phyloP scores from a whole-genome alignment of 2,888 invertebrate genomes.

The Sinelater perroti region DNA sequence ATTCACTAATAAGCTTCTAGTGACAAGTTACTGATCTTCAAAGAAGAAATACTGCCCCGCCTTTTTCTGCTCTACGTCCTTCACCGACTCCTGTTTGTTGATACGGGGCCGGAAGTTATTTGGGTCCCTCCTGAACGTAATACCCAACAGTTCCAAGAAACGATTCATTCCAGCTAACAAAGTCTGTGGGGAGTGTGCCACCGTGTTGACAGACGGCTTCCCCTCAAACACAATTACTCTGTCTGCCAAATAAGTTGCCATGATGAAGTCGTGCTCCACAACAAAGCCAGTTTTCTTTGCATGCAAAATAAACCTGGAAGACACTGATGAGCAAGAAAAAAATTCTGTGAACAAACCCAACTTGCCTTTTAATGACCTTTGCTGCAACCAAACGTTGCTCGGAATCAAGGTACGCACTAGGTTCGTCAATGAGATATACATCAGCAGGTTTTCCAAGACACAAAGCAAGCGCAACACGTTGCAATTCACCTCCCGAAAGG shows the following conservation, averaged over 20 bases:
- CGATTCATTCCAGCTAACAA: conserved; percentile 97
- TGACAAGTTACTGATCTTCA: conserved; percentile 75
- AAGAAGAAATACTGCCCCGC: conserved; percentile 99
- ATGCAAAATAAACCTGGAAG: conserved; percentile 88
- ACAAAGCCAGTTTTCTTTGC: conserved; percentile 99
- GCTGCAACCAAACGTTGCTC: conserved; percentile 99
- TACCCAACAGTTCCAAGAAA: conserved; percentile 93
- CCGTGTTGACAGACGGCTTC: conserved; percentile 85
- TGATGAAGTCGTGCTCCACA: conserved; percentile 99
- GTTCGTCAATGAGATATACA: conserved; percentile 98
- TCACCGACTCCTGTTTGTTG: conserved; percentile 95
- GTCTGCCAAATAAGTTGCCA: conserved; percentile 99
- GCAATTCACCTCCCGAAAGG: conserved; percentile 98
- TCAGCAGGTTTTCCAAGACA: conserved; percentile 99
- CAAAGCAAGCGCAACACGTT: conserved; percentile 94
- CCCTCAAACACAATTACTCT: conserved; percentile 99
- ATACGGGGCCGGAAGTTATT: conserved; percentile 99
- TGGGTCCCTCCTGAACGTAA: conserved; percentile 98
- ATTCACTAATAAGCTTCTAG: not conserved
- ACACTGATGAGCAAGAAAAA: not conserved
- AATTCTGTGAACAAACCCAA: not conserved
- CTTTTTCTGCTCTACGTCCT: conserved; percentile 97
- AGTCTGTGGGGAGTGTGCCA: conserved; percentile 91
- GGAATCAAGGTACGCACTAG: conserved; percentile 98
- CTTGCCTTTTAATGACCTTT: conserved; percentile 95